phyloP scores from a whole-genome alignment of 1,140 invertebrate species.

The Lepeophtheirus salmonis region DNA sequence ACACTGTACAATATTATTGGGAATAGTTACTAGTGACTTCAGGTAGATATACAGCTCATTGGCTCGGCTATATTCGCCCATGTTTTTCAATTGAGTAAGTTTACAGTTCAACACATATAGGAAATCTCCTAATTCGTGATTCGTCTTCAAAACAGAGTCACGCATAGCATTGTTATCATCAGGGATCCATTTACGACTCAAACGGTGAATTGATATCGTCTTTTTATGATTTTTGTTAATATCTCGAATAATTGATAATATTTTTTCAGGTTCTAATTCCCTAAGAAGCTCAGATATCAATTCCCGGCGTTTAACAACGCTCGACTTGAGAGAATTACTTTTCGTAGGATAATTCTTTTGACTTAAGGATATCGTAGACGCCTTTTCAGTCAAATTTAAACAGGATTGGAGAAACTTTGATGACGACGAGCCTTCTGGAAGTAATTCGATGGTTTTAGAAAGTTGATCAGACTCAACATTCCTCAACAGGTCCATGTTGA shows the following conservation, averaged over 20 bases:
- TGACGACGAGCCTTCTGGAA: neutral
- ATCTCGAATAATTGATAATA: neutral
- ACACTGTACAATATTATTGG: neutral
- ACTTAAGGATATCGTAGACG: neutral
- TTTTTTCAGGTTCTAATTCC: neutral
- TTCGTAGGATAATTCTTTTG: too few relatives aligned
- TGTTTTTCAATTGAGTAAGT: neutral
- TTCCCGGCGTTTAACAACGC: neutral
- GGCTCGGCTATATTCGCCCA: neutral
- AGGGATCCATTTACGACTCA: neutral
- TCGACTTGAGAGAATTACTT: neutral
- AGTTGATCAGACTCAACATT: neutral
- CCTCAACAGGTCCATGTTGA: neutral
- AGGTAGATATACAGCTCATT: neutral
- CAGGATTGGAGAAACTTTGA: neutral
- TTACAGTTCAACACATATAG: neutral
- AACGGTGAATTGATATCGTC: neutral
- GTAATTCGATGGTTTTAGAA: neutral
- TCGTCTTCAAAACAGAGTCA: neutral
- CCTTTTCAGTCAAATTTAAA: neutral
- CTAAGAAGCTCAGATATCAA: neutral
- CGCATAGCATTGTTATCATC: neutral
- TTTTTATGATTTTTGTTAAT: slow-evolving; percentile 1
- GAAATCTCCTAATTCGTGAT: neutral
- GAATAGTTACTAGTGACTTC: neutral